These are phyloP conservation scores for Catamblyrhynchus diadema DNA, from an alignment of 2,797 vertebrate genomes.

Conservation along the genomic window DNA sequence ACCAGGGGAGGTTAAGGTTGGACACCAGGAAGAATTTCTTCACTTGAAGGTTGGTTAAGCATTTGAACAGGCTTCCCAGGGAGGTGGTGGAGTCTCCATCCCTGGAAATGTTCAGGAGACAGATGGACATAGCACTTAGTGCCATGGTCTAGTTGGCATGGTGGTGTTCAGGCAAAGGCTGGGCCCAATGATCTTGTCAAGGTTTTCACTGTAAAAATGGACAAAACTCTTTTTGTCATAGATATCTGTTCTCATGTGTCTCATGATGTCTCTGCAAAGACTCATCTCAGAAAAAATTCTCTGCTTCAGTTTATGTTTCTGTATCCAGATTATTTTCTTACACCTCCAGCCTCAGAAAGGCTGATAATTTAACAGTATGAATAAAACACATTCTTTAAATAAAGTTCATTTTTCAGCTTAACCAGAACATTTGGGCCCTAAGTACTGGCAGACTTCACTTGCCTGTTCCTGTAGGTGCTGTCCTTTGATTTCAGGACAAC, in stretches of 20 bases:
- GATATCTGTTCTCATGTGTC: rapidly evolving
- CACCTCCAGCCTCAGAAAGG: not conserved
- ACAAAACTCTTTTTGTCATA: rapidly evolving
- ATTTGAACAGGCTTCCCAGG: not conserved
- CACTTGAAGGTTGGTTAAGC: not conserved
- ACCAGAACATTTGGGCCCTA: not conserved
- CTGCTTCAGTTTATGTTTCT: not conserved
- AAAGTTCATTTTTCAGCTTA: not conserved
- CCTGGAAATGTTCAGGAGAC: not conserved
- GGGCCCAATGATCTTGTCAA: not conserved
- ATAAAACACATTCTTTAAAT: not conserved
- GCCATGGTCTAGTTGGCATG: rapidly evolving
- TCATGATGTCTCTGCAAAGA: not conserved
- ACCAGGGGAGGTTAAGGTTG: not conserved
- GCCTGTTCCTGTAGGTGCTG: not conserved
- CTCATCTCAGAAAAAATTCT: not conserved
- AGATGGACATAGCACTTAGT: not conserved
- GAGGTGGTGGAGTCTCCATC: not conserved
- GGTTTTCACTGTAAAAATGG: not conserved
- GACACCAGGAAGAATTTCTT: not conserved
- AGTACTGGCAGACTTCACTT: not conserved
- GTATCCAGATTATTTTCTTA: not conserved
- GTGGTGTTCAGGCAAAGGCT: not conserved
- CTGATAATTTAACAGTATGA: not conserved
- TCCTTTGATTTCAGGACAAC: not conserved